Conservation (phyloP, 37 sponge, comb jelly and placozoan genomes). For the Halisarca cf. caerulea region DNA sequence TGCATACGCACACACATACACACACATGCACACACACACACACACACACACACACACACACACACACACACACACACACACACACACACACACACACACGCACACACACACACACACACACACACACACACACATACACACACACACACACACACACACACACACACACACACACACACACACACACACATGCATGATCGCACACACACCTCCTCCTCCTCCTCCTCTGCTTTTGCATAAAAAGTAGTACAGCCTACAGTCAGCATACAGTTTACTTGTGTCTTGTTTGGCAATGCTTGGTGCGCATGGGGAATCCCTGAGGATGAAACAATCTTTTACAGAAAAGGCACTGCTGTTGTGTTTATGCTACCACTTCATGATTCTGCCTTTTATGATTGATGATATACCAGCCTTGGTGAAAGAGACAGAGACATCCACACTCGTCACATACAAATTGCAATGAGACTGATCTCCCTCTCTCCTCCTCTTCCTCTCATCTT, state of each 20-base stretch:
- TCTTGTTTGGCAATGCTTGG: neutral
- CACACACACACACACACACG: neutral
- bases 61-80: neutral
- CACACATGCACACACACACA: constrained; percentile 7
- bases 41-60: neutral
- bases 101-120: constrained; percentile 17
- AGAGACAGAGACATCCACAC: neutral
- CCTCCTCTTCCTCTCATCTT: neutral
- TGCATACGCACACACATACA: neutral
- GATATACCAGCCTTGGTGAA: neutral
- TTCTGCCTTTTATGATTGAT: neutral
- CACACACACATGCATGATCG: constrained; percentile 1
- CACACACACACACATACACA: constrained; percentile 21
- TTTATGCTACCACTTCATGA: neutral
- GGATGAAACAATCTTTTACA: too few species aligned
- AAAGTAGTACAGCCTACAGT: neutral
- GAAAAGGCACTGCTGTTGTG: too few species aligned
- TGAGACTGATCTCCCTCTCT: neutral
- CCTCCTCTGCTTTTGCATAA: too few species aligned
- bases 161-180: constrained; percentile 15
- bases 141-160: constrained; percentile 6
- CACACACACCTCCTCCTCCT: neutral
- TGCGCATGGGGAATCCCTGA: neutral
- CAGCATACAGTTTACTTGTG: neutral
- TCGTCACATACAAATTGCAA: neutral